Base-by-base conservation (phyloP, 2,113 vertebrate species). In the Ploceus nigricollis region DNA sequence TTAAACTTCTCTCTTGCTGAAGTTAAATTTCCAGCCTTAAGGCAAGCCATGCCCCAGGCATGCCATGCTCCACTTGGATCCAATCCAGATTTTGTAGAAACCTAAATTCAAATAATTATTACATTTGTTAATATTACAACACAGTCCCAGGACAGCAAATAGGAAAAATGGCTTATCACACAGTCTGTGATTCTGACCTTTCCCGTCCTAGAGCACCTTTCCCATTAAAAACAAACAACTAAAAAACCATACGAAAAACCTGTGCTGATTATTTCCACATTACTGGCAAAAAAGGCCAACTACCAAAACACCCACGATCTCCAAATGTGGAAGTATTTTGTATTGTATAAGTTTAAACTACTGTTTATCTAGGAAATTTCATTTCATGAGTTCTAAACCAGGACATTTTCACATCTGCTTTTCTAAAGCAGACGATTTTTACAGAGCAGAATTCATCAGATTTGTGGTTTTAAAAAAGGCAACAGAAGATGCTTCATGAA, bases 21-120 rank as follows among this genome's bases (percentile, higher is more conserved):
- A 11, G 95, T 91, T 45, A 99, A 97, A 95, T 98, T 98, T 10
- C 99, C 99, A 13, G 99, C 99, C 97, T 99, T 99, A 72, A 99
- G 98, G 81, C 98, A 98, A 25, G 99, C 99, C 98, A 99, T 98
- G 22, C 98, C 99, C 99, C 99, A 99, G 0, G 99, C 99, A 39
- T 99, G 99, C 99, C 99, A 99, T 2, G 99, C 99, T 15, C 99
- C 99, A 3, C 98, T 91, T 22, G 99, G 98, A 97, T 99, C 99
- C 85, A 99, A 98, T 4, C 98, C 99, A 51, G 98, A 99, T 96
- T 99, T 99, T 39, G 99, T 99, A 61, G 99, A 99, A 76, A 99
- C 99, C 99, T 99, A 76, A 88, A 96, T 64, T 60, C 24, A 81
- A 88, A 87, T n/a, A n/a, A n/a, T n/a, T n/a, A n/a, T n/a, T n/a